Evolutionary conservation across 2,888 invertebrate species (phyloP), one percentile per base, ranked within the genome.

Genomic region (Leptopterna dolabrata): DNA sequence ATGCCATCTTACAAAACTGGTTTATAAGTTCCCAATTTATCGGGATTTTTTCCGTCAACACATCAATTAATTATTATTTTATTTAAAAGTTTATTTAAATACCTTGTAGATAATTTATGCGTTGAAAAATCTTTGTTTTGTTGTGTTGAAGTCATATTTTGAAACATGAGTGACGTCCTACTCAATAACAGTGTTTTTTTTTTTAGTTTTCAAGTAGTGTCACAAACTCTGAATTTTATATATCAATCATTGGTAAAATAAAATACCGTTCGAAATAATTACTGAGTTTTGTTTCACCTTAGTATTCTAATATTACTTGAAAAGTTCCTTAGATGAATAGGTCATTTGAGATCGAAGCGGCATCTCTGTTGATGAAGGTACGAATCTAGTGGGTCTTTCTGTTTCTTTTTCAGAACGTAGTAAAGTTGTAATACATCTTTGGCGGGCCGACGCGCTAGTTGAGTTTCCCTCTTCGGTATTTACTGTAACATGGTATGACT

Each of bases 71-170:
- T 73, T 76, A 76, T 45, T 45, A 30, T 84, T 84, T 76, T 47
- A 45, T 84, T 84, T 24, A 29, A 76, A 76, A 76, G 85, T 85
- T 76, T 85, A 47, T 51, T 85, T 85, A 45, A 73, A 85, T 85
- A 30, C 2, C 24, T 63, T 29, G 36, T 51, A 70, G 43, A 84
- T 84, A 71, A 45, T 29, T 70, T 70, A 30, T 73, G 19, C 41
- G 73, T 73, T 73, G 0, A 41, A 41, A 73, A 73, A 36, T 1
- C 0, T n/a, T 41, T 36, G 2, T n/a, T 41, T 30, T 30, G 9
- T 30, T 30, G 9, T 73, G 30, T 73, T 73, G 73, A 30, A 36
- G 73, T 73, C 30, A 29, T 36, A 30, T 73, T 73, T 73, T 19
- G 41, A 14, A 36, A 73, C 24, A 51, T 63, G 41, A 73, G 41